phyloP scores from a whole-genome alignment of 1,140 invertebrate genomes.

The Sitophilus oryzae region DNA sequence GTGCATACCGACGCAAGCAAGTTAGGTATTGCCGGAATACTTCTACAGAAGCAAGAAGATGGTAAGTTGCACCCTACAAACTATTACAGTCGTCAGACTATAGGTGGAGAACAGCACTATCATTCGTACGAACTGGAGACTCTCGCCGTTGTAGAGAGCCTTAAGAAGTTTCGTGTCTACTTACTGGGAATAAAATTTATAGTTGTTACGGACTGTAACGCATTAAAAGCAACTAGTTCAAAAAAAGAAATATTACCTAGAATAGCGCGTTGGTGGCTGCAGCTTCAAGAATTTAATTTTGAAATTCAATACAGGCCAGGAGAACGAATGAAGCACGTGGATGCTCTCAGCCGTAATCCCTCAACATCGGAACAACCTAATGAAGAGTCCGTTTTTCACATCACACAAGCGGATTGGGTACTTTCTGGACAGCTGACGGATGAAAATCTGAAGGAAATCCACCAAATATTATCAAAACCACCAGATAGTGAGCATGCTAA shows the following conservation, averaged over 20 bases:
- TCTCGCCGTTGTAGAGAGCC: conserved; percentile 6
- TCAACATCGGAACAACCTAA: too few species aligned
- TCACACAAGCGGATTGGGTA: conserved; percentile 21
- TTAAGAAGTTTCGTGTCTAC: conserved; percentile 29
- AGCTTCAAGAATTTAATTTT: conserved; percentile 32
- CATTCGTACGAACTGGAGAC: conserved; percentile 42
- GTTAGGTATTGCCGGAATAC: background rate
- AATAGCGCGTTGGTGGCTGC: conserved; percentile 33
- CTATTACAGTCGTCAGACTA: conserved; percentile 28
- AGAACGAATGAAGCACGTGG: conserved; percentile 33
- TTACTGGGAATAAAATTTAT: conserved; percentile 26
- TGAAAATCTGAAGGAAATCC: conserved; percentile 19
- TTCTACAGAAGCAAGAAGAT: conserved; percentile 32
- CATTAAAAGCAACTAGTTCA: conserved; percentile 20
- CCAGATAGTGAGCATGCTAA: conserved; percentile 22
- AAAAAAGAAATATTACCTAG: conserved; percentile 33
- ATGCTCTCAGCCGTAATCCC: conserved; percentile 34
- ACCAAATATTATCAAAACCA: conserved; percentile 11
- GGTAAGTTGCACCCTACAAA: conserved; percentile 17
- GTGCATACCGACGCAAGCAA: conserved; percentile 1
- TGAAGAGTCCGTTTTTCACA: too few species aligned
- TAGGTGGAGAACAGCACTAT: conserved; percentile 27
- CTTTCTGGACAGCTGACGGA: conserved; percentile 22
- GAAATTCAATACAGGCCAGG: conserved; percentile 32
- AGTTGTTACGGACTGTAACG: conserved; percentile 35